Conservation (phyloP, 53 echinoderm and acorn worm genomes). For the Hippasteria phrygiana region DNA sequence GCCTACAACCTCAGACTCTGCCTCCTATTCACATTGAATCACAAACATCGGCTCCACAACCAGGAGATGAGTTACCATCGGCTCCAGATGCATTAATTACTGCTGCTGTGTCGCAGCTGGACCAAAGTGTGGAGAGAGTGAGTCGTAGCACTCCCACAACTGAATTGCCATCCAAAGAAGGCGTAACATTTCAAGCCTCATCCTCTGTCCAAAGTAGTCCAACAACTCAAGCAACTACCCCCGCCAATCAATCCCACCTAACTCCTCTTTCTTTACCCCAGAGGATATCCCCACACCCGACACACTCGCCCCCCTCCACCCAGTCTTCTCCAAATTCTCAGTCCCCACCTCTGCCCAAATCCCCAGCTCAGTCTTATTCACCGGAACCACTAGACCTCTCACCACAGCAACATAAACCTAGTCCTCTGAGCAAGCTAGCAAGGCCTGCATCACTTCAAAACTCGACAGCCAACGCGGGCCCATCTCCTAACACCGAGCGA, state of each 20-base stretch:
- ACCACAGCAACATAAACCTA: conserved; percentile 1
- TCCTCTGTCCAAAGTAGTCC: not conserved
- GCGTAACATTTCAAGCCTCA: not conserved
- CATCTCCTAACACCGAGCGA: not conserved
- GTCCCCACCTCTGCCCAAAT: conserved; percentile 50
- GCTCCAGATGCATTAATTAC: not conserved
- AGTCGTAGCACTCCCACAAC: not conserved
- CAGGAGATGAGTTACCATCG: not conserved
- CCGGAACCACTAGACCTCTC: conserved; percentile 60
- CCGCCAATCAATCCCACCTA: not conserved
- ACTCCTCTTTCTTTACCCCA: conserved; percentile 1
- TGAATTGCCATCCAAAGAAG: not conserved
- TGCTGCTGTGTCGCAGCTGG: not conserved
- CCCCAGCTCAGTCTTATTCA: conserved; percentile 27
- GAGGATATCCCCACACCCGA: conserved; percentile 49
- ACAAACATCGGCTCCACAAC: not conserved
- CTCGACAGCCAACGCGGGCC: not conserved
- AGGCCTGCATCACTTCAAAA: not conserved
- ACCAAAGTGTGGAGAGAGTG: not conserved
- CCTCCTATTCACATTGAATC: not conserved
- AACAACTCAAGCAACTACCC: not conserved
- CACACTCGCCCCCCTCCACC: conserved; percentile 46
- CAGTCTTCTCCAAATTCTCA: conserved; percentile 41
- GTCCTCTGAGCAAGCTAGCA: not conserved
- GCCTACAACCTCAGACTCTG: not conserved